Evolutionary conservation across 1,140 invertebrate species (phyloP).

Genomic region (Drosophila burlai): DNA sequence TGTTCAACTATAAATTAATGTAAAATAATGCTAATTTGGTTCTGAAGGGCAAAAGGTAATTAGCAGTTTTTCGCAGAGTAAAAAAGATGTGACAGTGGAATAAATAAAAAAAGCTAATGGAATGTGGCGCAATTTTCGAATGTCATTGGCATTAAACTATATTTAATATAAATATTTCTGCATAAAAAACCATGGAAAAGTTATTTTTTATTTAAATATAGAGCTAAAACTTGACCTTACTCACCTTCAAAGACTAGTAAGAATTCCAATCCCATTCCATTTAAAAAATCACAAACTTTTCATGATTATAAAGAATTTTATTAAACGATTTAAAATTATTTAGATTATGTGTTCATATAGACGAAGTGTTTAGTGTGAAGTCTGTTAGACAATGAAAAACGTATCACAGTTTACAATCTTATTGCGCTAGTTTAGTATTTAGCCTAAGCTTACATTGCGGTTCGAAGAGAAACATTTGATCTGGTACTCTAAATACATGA

Average conservation of each 20-base stretch:
- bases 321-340: conserved; percentile 77
- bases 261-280: background rate
- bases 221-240: background rate
- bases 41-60: conserved; percentile 18
- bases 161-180: too few species aligned
- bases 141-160: background rate
- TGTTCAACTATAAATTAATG: conserved; percentile 10
- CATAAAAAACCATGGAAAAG: too few species aligned
- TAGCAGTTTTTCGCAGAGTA: conserved; percentile 8
- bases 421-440: conserved; percentile 59
- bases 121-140: background rate
- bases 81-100: conserved; percentile 3
- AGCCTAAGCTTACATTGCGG: conserved; percentile 50
- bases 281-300: conserved; percentile 3
- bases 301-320: conserved; percentile 77
- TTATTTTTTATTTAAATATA: background rate
- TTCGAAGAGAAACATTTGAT: conserved; percentile 44
- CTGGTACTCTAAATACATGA: conserved; percentile 49
- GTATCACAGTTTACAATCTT: conserved; percentile 81
- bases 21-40: conserved; percentile 10
- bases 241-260: background rate
- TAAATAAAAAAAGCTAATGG: conserved; percentile 17
- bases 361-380: conserved; percentile 69
- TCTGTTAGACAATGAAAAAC: conserved; percentile 81
- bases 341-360: conserved; percentile 71